Evolutionary conservation across 2,797 vertebrate genomes (phyloP), one percentile per base, ranked within the genome.

Genomic region (Scomberomorus guttatus): DNA sequence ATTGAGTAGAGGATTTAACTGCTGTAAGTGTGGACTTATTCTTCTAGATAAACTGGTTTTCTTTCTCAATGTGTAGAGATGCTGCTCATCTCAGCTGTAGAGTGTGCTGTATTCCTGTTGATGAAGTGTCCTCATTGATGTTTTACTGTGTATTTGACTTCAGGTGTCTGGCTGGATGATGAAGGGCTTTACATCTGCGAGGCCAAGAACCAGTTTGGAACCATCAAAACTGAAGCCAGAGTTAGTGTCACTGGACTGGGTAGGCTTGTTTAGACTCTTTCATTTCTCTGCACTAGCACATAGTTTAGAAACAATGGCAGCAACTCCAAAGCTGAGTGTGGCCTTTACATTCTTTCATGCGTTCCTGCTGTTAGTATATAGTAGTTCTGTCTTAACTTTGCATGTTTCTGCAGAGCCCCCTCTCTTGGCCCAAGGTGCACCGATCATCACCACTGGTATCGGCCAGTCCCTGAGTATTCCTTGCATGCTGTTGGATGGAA

Each of bases 171-270:
- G 6, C 90, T 96, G 20, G 95, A 97, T 68, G 97, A 98, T 87
- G 96, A 97, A 77, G 96, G 94, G 0, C 1, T 85, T 4, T 99
- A 98, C 24, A 37, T 97, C 77, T 98, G 97, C 0, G 95, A 98
- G 88, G 97, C 97, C 51, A 92, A 93, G 57, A 99, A 99, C 0
- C 90, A 94, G 67, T 98, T 98, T 71, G 97, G 97, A 88, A 95
- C 90, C 72, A 93, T 96, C 83, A 95, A 81, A 69, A 91, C 93
- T 0, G 94, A 96, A 80, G 94, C 95, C 87, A 93, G 89, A 93
- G 94, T 99, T 29, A 69, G 83, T 0, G 94, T 98, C 91, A 95
- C 95, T 0, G 97, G 97, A 77, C 95, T 97, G 0, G 97, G 98
- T 98, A 80, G 61, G 91, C 59, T 68, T 70, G 8, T 44, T 25